These are phyloP conservation scores for Pemphredon lugubris DNA, from an alignment of 2,888 invertebrate genomes.

Conservation along the genomic window DNA sequence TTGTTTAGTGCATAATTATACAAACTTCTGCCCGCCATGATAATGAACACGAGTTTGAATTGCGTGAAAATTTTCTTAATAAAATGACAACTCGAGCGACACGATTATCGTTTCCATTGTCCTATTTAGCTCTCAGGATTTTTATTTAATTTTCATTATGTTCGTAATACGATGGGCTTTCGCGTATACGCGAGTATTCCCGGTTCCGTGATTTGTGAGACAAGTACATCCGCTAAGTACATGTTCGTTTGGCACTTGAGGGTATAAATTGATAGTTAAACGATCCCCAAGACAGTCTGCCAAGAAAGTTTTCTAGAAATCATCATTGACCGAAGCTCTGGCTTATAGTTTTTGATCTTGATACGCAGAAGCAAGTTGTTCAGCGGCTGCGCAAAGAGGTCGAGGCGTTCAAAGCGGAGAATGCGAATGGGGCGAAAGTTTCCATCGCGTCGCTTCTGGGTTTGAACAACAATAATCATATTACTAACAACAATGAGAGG, in stretches of 20 bases:
- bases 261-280: slow-evolving; percentile 31
- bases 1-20: too few species aligned
- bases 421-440: slow-evolving; percentile 74
- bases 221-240: slow-evolving; percentile 5
- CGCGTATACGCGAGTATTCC: too few species aligned
- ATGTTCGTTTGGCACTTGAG: slow-evolving; percentile 13
- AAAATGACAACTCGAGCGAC: too few species aligned
- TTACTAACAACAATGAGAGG: slow-evolving; percentile 69
- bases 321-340: slow-evolving; percentile 34
- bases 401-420: slow-evolving; percentile 82
- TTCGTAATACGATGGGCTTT: too few species aligned
- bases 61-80: too few species aligned
- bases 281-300: slow-evolving; percentile 38
- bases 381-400: slow-evolving; percentile 83
- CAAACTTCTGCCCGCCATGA: too few species aligned
- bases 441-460: slow-evolving; percentile 73
- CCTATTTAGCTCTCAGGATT: too few species aligned
- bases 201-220: not conserved
- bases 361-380: slow-evolving; percentile 83
- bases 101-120: too few species aligned
- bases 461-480: slow-evolving; percentile 75
- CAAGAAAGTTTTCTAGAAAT: slow-evolving; percentile 48
- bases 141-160: too few species aligned
- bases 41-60: too few species aligned
- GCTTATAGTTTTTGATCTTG: slow-evolving; percentile 41